Evolutionary conservation across 2,113 vertebrate species (phyloP), one percentile per base, ranked within the genome.

Genomic region (Sitta europaea): DNA sequence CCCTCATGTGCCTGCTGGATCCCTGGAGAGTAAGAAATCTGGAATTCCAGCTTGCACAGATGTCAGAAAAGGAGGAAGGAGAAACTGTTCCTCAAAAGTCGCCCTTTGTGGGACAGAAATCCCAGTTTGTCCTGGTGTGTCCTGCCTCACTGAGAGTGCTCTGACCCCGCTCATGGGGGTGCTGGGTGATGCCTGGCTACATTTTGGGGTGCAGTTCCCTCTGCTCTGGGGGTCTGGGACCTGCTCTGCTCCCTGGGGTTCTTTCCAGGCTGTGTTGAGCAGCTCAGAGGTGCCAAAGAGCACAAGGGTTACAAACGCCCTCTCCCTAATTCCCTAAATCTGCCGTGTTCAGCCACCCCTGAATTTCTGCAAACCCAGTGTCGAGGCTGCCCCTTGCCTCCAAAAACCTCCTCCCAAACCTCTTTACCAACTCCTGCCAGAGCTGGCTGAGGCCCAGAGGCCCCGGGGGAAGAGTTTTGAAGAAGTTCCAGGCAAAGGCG

Each of bases 121-220:
- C 35, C 45, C 22, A 0, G 12, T 40, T 28, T 25, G 48, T 18
- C 43, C 50, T 3, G 1, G 8, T 33, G 40, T 35, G 12, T 22
- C 28, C 3, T 2, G 43, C 18, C 33, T 38, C 16, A 3, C 74
- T 17, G 11, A 40, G n/a, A 68, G 14, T 54, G 77, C 54, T 11
- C 2, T 21, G 45, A 1, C 22, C 28, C 1, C 0, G 10, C 14
- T 42, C 11, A 0, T 3, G 38, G 35, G 36, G 29, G 5, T 1
- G 12, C 38, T 36, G 92, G 75, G 3, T 2, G 17, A 9, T 9
- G 13, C 8, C n/a, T 47, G 70, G 31, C 8, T 59, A n/a, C 4
- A 0, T 47, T 89, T 84, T 36, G 83, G 63, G 67, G 1, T 33
- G 31, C 40, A 11, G 7, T 14, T 33, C n/a, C 78, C 48, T 50